Percentiles rank a stretch among this genome's conserved stretches.
These are phyloP conservation scores for Plectrocnemia conspersa DNA, from an alignment of 1,140 invertebrate genomes.

Conservation along the genomic window DNA sequence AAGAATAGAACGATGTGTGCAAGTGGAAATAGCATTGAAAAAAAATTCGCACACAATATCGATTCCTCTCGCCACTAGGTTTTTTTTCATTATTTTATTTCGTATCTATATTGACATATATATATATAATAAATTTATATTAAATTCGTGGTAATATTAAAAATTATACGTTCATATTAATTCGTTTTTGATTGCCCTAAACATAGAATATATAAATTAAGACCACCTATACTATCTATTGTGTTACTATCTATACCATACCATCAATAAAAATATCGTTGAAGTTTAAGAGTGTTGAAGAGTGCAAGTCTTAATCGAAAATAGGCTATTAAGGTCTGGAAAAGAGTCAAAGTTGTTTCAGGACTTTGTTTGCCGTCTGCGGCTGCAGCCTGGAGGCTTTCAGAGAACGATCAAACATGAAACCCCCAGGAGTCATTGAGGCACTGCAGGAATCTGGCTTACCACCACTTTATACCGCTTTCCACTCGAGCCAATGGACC, in stretches of 20 bases:
- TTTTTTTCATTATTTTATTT: not conserved
- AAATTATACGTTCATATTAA: too few relatives aligned
- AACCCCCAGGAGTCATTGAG: not conserved
- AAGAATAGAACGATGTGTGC: conserved; percentile 5
- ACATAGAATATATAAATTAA: too few relatives aligned
- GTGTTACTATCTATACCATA: too few relatives aligned
- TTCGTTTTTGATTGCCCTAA: too few relatives aligned
- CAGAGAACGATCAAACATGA: conserved; percentile 3
- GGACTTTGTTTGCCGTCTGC: not conserved
- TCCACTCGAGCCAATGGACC: too few relatives aligned
- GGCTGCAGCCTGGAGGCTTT: not conserved
- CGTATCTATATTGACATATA: too few relatives aligned
- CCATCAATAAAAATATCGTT: too few relatives aligned
- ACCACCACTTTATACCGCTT: conserved; percentile 3
- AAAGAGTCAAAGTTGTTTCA: not conserved
- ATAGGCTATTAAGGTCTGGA: not conserved
- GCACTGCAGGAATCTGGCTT: conserved; percentile 12
- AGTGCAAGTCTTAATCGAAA: not conserved
- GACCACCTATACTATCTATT: too few relatives aligned
- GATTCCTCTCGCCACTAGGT: not conserved
- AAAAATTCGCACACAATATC: not conserved
- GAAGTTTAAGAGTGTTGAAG: too few relatives aligned
- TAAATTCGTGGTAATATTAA: too few relatives aligned
- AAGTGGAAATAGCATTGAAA: not conserved
- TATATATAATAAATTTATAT: too few relatives aligned